Percentiles rank a stretch among this genome's conserved stretches.
Evolutionary conservation across 2,888 invertebrate genomes (phyloP).

Genomic region (Artemia sinica): DNA sequence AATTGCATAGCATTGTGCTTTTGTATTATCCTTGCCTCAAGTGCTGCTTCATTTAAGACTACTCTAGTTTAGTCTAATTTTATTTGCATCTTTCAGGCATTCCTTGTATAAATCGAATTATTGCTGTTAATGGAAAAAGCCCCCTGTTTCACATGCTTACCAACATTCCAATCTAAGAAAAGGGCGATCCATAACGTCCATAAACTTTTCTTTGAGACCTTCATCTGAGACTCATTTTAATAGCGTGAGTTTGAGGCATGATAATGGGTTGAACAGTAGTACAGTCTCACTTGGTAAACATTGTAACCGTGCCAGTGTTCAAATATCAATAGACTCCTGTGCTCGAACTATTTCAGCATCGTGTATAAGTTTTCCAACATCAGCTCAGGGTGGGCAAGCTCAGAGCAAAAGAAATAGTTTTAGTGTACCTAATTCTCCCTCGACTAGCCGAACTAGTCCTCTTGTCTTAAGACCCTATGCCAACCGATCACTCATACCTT

Average conservation of each 20-base stretch:
- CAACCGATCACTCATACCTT: neutral
- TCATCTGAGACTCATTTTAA: neutral
- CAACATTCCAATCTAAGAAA: neutral
- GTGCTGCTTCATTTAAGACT: too few species aligned
- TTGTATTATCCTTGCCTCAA: too few species aligned
- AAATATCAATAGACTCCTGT: conserved; percentile 1
- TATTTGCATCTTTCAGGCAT: too few species aligned
- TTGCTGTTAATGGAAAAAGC: too few species aligned
- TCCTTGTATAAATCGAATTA: too few species aligned
- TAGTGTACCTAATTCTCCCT: conserved; percentile 1
- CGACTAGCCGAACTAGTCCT: neutral
- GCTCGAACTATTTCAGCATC: neutral
- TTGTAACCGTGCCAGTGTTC: neutral
- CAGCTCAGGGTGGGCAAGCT: neutral
- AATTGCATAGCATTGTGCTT: too few species aligned
- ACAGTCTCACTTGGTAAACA: neutral
- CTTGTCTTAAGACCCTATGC: neutral
- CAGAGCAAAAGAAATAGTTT: neutral
- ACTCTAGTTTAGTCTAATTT: too few species aligned
- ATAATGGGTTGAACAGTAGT: conserved; percentile 2
- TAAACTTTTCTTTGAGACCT: neutral
- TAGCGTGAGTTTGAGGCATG: neutral
- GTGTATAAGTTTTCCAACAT: neutral
- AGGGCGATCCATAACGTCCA: neutral
- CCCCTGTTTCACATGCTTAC: neutral